These are phyloP conservation scores for Eupithecia insigniata DNA, from an alignment of 2,888 invertebrate species.

Conservation along the genomic window DNA sequence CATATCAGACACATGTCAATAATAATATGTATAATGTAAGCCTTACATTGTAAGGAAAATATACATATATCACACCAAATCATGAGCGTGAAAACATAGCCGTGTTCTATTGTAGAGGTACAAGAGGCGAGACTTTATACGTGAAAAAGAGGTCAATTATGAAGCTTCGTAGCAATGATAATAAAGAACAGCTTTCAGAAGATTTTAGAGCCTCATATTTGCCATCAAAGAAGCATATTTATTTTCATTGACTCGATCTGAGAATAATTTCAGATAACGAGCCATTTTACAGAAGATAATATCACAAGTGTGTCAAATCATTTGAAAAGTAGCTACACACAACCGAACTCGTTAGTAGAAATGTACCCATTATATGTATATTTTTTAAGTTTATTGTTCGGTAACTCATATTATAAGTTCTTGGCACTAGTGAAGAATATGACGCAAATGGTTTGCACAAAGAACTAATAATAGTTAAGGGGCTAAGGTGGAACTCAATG, in stretches of 20 bases:
- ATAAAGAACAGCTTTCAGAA: background rate
- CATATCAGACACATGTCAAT: background rate
- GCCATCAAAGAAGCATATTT: background rate
- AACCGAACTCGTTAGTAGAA: background rate
- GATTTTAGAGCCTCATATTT: background rate
- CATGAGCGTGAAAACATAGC: background rate
- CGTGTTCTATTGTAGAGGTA: background rate
- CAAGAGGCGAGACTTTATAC: background rate
- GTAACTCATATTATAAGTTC: background rate
- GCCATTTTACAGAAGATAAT: conserved; percentile 10
- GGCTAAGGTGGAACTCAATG: background rate
- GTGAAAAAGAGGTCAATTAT: background rate
- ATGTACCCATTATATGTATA: background rate
- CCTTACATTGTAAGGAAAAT: background rate
- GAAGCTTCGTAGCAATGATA: background rate
- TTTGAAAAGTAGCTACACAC: background rate
- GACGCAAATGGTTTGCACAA: background rate
- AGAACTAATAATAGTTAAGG: background rate
- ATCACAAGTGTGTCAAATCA: background rate
- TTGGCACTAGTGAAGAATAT: background rate
- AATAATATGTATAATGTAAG: too few species aligned
- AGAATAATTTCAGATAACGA: conserved; percentile 14
- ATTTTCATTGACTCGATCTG: conserved; percentile 27
- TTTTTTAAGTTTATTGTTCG: background rate
- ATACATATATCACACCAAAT: background rate